Evolutionary conservation across 23 tunicate species (phyloP).

Genomic region (Halocynthia aurantium): DNA sequence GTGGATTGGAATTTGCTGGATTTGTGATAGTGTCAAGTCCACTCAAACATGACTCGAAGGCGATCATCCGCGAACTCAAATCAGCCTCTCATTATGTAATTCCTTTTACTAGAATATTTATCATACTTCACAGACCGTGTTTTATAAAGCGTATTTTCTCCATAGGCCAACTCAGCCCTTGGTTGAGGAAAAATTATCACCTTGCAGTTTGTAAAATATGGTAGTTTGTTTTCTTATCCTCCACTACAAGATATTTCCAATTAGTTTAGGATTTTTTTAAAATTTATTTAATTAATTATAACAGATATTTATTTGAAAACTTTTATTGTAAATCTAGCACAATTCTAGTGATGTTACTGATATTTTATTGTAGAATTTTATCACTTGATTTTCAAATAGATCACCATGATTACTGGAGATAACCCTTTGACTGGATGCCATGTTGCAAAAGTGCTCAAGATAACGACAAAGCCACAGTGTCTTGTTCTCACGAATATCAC

Average conservation of each 20-base stretch:
- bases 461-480: constrained; percentile 30
- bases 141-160: too few species aligned
- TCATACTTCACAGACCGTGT: too few species aligned
- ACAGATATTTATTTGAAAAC: too few species aligned
- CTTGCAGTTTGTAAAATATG: too few species aligned
- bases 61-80: constrained; percentile 72
- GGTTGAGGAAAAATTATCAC: too few species aligned
- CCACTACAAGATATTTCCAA: too few species aligned
- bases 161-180: too few species aligned
- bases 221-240: too few species aligned
- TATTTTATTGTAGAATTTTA: background rate
- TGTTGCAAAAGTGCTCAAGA: constrained; percentile 75
- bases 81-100: constrained; percentile 78
- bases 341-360: background rate
- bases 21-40: constrained; percentile 85
- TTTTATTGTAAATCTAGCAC: background rate
- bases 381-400: constrained; percentile 17
- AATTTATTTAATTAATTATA: too few species aligned
- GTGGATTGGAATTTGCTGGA: constrained; percentile 65
- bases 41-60: constrained; percentile 81
- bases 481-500: constrained; percentile 30
- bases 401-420: constrained; percentile 98
- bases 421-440: constrained; percentile 94
- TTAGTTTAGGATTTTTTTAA: too few species aligned
- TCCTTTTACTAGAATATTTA: background rate